phyloP scores from a whole-genome alignment of 1,140 invertebrate species.

The Pissodes strobi region DNA sequence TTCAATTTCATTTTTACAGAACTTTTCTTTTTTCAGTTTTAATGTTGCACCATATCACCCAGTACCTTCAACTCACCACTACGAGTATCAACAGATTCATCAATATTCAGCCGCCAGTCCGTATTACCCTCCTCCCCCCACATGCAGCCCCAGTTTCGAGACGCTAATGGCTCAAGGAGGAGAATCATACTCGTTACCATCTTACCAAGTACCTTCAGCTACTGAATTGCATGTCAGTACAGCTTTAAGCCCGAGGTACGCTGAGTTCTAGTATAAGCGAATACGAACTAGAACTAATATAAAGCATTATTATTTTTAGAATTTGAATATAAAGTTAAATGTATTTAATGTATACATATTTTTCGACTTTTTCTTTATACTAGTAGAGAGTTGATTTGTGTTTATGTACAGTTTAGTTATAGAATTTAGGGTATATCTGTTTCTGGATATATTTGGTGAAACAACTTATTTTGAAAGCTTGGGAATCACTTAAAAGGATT shows the following conservation, averaged over 20 bases:
- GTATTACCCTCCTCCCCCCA: conserved; percentile 62
- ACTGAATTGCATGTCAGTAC: conserved; percentile 64
- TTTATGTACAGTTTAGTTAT: too few species aligned
- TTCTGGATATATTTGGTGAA: too few species aligned
- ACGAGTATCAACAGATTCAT: conserved; percentile 66
- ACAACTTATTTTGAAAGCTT: too few species aligned
- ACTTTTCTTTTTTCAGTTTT: conserved; percentile 50
- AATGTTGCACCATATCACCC: conserved; percentile 61
- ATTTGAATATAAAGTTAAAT: too few species aligned
- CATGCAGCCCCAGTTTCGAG: conserved; percentile 61
- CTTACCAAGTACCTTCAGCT: conserved; percentile 61
- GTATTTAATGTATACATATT: too few species aligned
- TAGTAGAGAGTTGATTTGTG: too few species aligned
- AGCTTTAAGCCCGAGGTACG: conserved; percentile 60
- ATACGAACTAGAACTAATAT: not conserved
- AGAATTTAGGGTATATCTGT: too few species aligned
- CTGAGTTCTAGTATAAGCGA: not conserved
- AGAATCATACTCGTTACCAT: conserved; percentile 67
- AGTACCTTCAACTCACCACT: conserved; percentile 59
- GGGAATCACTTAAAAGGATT: too few species aligned
- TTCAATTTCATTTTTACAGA: too few species aligned
- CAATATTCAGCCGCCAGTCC: conserved; percentile 58
- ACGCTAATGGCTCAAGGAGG: conserved; percentile 55
- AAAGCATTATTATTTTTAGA: too few species aligned
- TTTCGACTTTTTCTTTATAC: too few species aligned